Conservation (phyloP, 2,797 vertebrate species). For the Amphiprion clarkii region DNA sequence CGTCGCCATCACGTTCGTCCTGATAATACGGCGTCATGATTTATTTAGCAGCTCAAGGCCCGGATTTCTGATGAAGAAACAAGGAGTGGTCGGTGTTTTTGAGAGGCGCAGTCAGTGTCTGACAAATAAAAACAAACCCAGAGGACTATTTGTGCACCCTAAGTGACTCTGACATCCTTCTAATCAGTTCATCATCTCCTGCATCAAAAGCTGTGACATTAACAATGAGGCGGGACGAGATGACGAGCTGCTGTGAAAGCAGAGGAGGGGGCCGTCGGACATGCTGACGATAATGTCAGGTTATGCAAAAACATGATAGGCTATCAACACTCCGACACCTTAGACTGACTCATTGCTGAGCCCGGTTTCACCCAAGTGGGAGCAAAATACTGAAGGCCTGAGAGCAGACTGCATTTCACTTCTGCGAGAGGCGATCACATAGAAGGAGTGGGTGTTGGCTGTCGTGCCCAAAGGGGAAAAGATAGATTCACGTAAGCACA, state of each 20-base stretch:
- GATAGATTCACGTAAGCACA: conserved; percentile 25
- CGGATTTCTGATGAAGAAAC: conserved; percentile 40
- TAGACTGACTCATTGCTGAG: conserved; percentile 54
- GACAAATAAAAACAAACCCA: not conserved
- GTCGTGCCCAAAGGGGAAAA: conserved; percentile 3
- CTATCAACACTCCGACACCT: conserved; percentile 59
- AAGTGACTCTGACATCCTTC: conserved; percentile 3
- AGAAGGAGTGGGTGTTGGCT: conserved; percentile 40
- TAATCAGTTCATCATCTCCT: conserved; percentile 23
- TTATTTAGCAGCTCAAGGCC: conserved; percentile 64
- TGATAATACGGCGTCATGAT: conserved; percentile 57
- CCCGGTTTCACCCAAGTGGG: conserved; percentile 38
- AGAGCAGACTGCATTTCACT: conserved; percentile 48
- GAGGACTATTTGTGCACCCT: not conserved
- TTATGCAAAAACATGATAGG: conserved; percentile 53
- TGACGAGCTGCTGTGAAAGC: conserved; percentile 28
- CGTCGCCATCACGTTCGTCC: conserved; percentile 48
- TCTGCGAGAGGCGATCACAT: conserved; percentile 41
- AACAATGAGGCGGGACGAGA: conserved; percentile 26
- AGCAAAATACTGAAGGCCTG: conserved; percentile 23
- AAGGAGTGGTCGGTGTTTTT: conserved; percentile 2
- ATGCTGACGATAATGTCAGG: conserved; percentile 50
- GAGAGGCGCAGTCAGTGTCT: not conserved
- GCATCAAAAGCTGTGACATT: conserved; percentile 16
- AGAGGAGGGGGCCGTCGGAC: conserved; percentile 35